Base-by-base conservation (phyloP, 2,797 vertebrate genomes). In the Setipinna tenuifilis region DNA sequence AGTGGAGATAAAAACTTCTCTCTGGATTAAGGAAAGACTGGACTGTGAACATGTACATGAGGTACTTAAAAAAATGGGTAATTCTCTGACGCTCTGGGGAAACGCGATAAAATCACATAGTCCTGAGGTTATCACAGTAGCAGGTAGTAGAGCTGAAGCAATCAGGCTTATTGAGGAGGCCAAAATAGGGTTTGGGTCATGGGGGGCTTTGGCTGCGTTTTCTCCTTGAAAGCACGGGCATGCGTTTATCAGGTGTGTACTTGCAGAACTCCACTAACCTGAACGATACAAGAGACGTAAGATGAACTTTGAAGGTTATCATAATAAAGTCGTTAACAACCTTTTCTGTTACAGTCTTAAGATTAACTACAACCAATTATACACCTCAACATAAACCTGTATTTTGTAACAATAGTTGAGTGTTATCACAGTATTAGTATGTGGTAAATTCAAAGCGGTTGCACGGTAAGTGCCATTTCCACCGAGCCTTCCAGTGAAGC, bases 111-210 rank as follows among this genome's bases (percentile, higher is more conserved):
- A 88, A 83, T 90, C 86, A 90, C 88, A 86, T 87, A 82, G 90
- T 86, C 90, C 90, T 93, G 90, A 93, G 92, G 82, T 91, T 85
- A 91, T 93, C 92, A 92, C 93, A 94, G 93, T 94, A 89, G 89
- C 86, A 91, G 91, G 89, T 92, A 91, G 87, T 92, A 90, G 71
- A 41, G 82, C 88, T 90, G 90, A 91, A 87, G 90, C 25, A 87
- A 85, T 92, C 87, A 91, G 87, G 90, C 85, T 93, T 44, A 9
- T 44, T 65, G 1, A 65, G 61, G n/a, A 23, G 61, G 23, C 61
- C 61, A 65, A 23, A 7, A 23, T 65, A 23, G 23, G 58, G 19
- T 59, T 59, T 59, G 58, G 58, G 19, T 59, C 50, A 54, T 59
- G 11, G 61, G 19, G 19, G 31, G 17, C 35, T 78, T 6, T 9